phyloP scores from a whole-genome alignment of 1,140 invertebrate genomes.

The Pseudomyrmex gracilis region DNA sequence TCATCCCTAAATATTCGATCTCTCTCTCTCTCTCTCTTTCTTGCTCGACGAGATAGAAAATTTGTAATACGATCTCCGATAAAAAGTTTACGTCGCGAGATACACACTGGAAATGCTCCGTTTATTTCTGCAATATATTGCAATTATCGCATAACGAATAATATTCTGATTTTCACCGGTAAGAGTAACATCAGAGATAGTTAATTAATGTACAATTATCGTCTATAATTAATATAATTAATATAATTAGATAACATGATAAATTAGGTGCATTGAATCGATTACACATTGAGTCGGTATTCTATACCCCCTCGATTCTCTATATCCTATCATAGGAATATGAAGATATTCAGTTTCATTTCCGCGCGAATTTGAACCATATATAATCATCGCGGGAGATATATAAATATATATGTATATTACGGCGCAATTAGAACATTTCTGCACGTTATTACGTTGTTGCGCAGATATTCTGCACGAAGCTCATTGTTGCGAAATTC shows the following conservation, averaged over 20 bases:
- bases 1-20: too few relatives aligned
- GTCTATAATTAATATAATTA: conserved; percentile 56
- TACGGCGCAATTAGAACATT: too few relatives aligned
- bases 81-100: neutral
- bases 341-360: conserved; percentile 28
- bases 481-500: neutral
- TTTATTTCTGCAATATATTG: neutral
- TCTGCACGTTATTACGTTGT: too few relatives aligned
- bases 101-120: neutral
- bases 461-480: too few relatives aligned
- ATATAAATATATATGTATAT: too few relatives aligned
- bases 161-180: conserved; percentile 12
- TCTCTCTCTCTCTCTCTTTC: too few relatives aligned
- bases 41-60: too few relatives aligned
- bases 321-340: neutral
- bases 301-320: too few relatives aligned
- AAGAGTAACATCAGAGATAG: conserved; percentile 18
- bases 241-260: conserved; percentile 51
- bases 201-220: conserved; percentile 44
- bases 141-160: conserved; percentile 11
- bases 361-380: conserved; percentile 29
- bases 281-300: conserved; percentile 30
- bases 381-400: conserved; percentile 15
- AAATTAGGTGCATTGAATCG: conserved; percentile 53
- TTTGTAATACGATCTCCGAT: too few relatives aligned